Conservation (phyloP, 1,140 invertebrate genomes). For the Colletes latitarsis region DNA sequence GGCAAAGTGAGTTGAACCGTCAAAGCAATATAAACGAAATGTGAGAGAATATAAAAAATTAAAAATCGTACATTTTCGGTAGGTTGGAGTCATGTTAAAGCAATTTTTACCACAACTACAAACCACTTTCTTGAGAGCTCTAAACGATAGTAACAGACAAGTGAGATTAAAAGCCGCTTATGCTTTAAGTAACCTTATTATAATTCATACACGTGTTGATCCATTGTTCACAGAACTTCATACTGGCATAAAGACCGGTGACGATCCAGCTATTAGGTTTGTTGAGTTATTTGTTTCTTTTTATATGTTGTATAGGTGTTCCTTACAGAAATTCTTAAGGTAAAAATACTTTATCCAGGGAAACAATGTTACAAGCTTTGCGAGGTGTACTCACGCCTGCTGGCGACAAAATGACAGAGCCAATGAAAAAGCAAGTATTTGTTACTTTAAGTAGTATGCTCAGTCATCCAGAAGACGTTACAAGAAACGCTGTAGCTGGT, state of each 20-base stretch:
- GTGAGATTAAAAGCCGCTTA: conserved; percentile 94
- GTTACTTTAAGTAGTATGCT: conserved; percentile 87
- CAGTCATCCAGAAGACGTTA: conserved; percentile 89
- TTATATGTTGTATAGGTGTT: not conserved
- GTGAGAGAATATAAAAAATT: not conserved
- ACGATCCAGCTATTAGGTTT: conserved; percentile 90
- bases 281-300: not conserved
- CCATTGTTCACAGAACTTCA: conserved; percentile 95
- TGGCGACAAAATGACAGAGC: conserved; percentile 94
- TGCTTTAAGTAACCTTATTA: conserved; percentile 93
- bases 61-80: conserved; percentile 40
- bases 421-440: conserved; percentile 89
- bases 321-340: not conserved
- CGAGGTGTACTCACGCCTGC: conserved; percentile 90
- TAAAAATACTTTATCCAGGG: conserved; percentile 80
- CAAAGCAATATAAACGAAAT: not conserved
- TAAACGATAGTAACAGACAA: conserved; percentile 92
- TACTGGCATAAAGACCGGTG: conserved; percentile 90
- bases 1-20: conserved; percentile 85
- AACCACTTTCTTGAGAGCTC: conserved; percentile 97
- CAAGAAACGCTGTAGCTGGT: conserved; percentile 90
- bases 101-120: conserved; percentile 99
- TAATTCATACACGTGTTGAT: conserved; percentile 94
- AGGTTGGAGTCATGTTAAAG: conserved; percentile 95
- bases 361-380: conserved; percentile 95